Conservation (phyloP, 2,888 invertebrate genomes). For the Tyria jacobaeae region DNA sequence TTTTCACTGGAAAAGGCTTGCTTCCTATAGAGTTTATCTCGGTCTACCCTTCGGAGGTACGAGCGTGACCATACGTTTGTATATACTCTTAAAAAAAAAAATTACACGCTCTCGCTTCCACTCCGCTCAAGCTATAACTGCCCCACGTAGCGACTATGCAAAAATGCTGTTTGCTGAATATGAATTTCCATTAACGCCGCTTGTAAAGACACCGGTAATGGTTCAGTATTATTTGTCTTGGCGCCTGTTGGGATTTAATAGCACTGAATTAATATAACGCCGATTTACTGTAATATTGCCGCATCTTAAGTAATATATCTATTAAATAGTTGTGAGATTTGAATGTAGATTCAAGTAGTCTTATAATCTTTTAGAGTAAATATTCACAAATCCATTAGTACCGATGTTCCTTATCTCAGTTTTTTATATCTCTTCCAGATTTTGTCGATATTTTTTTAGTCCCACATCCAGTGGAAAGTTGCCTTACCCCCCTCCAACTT, state of each 20-base stretch:
- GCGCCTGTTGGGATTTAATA: slow-evolving; percentile 35
- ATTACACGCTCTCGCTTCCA: background rate
- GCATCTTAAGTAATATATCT: background rate
- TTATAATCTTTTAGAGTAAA: background rate
- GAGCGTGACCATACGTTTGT: too few relatives aligned
- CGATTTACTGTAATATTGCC: slow-evolving; percentile 25
- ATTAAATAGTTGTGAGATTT: background rate
- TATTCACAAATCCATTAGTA: background rate
- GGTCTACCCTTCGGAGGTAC: too few relatives aligned
- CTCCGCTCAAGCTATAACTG: background rate
- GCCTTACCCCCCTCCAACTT: too few relatives aligned
- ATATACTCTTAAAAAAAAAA: too few relatives aligned
- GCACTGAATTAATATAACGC: slow-evolving; percentile 39
- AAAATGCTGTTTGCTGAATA: slow-evolving; percentile 66
- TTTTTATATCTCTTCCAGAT: background rate
- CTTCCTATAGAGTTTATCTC: too few relatives aligned
- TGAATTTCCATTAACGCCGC: slow-evolving; percentile 62
- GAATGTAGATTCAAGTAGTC: background rate
- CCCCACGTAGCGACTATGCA: slow-evolving; percentile 41
- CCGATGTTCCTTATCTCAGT: background rate
- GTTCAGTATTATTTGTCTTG: slow-evolving; percentile 27
- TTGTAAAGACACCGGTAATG: slow-evolving; percentile 50
- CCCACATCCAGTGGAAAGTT: too few relatives aligned
- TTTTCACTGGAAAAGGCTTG: too few relatives aligned
- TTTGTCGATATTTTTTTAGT: too few relatives aligned